Percentiles rank a stretch among this genome's conserved stretches.
These are phyloP conservation scores for Tachysurus vachellii DNA, from an alignment of 2,113 vertebrate genomes.

Conservation along the genomic window DNA sequence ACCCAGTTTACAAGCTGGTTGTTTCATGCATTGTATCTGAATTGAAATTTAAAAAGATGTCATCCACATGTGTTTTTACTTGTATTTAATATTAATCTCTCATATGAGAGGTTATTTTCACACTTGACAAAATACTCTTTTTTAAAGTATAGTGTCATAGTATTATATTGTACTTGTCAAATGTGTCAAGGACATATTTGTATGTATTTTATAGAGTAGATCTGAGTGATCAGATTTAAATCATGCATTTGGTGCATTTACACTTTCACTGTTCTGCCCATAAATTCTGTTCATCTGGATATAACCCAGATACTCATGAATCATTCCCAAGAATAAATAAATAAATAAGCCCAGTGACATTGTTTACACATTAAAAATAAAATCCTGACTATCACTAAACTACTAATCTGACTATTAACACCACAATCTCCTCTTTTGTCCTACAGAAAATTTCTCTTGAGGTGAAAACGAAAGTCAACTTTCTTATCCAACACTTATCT, in stretches of 20 bases:
- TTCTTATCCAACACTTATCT: background rate
- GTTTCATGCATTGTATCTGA: background rate
- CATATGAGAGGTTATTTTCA: background rate
- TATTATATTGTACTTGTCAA: background rate
- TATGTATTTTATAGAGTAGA: background rate
- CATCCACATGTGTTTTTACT: background rate
- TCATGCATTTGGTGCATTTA: background rate
- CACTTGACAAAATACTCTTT: background rate
- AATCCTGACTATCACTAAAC: background rate
- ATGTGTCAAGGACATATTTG: background rate
- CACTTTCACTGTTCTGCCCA: background rate
- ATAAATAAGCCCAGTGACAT: background rate
- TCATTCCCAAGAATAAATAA: background rate
- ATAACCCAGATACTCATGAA: background rate
- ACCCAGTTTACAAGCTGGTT: background rate
- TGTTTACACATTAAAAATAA: background rate
- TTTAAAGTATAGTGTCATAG: no score
- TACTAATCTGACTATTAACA: background rate
- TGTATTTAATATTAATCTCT: background rate
- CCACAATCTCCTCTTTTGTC: background rate
- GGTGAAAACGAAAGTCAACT: conserved; percentile 14
- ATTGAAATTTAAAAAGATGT: background rate
- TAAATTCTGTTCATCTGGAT: background rate
- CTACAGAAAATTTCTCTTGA: background rate
- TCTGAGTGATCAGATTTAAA: background rate